Evolutionary conservation across 2,113 vertebrate species (phyloP).

Genomic region (Coracopsis vasa): DNA sequence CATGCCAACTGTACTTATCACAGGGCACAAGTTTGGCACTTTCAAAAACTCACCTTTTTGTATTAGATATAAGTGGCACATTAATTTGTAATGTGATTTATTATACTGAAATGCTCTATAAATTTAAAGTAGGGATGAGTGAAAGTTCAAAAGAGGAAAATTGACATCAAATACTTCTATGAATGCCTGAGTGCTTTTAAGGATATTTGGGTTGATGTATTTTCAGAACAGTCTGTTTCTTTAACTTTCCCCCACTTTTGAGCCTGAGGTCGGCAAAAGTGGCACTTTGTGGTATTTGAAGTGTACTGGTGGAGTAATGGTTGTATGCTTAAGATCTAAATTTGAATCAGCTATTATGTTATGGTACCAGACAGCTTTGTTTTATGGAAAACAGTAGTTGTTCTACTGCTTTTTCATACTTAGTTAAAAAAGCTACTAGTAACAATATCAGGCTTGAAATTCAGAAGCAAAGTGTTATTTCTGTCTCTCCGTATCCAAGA

Average conservation of each 20-base stretch:
- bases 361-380: neutral
- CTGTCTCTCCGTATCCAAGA: neutral
- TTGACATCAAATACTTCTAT: neutral
- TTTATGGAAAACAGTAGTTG: neutral
- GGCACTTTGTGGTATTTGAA: neutral
- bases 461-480: neutral
- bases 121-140: neutral
- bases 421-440: neutral
- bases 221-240: neutral
- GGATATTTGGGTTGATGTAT: neutral
- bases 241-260: neutral
- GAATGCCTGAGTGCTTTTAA: neutral
- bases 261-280: neutral
- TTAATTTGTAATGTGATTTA: neutral
- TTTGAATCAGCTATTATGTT: neutral
- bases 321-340: neutral
- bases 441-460: neutral
- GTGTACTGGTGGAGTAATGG: neutral
- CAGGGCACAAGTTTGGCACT: neutral
- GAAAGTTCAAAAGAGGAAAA: neutral
- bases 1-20: rapidly evolving
- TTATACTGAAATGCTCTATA: neutral
- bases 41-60: neutral
- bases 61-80: neutral
- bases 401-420: neutral